Conservation (phyloP, 1,140 invertebrate genomes). For the Pogonomyrmex californicus region DNA sequence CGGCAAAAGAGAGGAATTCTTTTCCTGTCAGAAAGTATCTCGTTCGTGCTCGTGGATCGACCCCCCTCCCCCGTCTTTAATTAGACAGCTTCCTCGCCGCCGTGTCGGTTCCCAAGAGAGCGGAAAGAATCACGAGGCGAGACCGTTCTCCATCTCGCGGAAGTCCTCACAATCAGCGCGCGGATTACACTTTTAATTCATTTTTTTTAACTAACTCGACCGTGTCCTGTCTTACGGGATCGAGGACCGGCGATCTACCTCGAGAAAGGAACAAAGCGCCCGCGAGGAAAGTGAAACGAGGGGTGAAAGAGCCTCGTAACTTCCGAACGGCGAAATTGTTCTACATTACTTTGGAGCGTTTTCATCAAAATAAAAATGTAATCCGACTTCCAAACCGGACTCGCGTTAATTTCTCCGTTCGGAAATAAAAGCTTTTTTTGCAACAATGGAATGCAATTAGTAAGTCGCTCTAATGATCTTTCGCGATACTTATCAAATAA, state of each 20-base stretch:
- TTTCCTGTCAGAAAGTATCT: conserved; percentile 73
- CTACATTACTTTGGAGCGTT: conserved; percentile 13
- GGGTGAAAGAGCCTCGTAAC: conserved; percentile 65
- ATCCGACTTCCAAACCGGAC: neutral
- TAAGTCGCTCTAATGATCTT: neutral
- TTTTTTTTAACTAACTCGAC: conserved; percentile 82
- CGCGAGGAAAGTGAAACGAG: conserved; percentile 63
- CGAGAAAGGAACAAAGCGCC: conserved; percentile 26
- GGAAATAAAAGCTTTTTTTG: neutral
- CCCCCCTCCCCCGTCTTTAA: conserved; percentile 81
- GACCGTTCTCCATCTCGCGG: conserved; percentile 77
- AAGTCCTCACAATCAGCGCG: conserved; percentile 80
- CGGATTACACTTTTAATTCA: conserved; percentile 85
- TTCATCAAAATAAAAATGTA: conserved; percentile 46
- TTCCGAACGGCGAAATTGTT: conserved; percentile 41
- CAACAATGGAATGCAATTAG: neutral
- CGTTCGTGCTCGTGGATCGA: conserved; percentile 73
- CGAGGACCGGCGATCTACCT: conserved; percentile 22
- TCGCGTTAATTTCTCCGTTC: conserved; percentile 10
- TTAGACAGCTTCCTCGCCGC: conserved; percentile 83
- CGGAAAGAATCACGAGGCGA: conserved; percentile 83
- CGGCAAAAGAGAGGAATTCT: conserved; percentile 56
- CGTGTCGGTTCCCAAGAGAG: conserved; percentile 80
- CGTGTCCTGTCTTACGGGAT: conserved; percentile 66
- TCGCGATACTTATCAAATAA: neutral